A percentile compares a stretch with the other conserved stretches of the same genome.
These are phyloP conservation scores for Cranoglanis bouderius DNA, from an alignment of 2,113 vertebrate species.

Conservation along the genomic window DNA sequence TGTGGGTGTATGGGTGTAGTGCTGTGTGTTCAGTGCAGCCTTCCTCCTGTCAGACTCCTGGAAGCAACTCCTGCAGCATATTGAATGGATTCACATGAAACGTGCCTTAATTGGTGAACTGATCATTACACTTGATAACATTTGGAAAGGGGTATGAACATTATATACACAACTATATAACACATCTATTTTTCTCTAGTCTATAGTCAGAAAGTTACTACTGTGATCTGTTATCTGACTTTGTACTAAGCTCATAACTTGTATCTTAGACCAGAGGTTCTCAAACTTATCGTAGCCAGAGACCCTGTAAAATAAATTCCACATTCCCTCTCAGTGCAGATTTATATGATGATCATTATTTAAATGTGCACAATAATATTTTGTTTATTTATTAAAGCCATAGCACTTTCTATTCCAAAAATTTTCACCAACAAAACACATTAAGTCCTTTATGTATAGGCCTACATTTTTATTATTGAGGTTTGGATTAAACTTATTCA, in stretches of 20 bases:
- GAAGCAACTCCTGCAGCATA: constrained; percentile 64
- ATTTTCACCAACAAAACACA: neutral
- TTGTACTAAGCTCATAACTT: neutral
- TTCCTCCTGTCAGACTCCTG: constrained; percentile 70
- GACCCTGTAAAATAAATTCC: neutral
- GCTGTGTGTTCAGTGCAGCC: constrained; percentile 72
- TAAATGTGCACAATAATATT: constrained; percentile 6
- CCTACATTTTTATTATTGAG: neutral
- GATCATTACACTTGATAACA: neutral
- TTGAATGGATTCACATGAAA: constrained; percentile 69
- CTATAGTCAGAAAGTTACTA: neutral
- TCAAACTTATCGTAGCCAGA: neutral
- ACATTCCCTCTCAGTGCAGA: neutral
- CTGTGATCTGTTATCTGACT: neutral
- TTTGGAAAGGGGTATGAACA: constrained; percentile 32
- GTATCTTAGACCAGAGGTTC: neutral
- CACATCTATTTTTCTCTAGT: no score
- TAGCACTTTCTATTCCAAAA: neutral
- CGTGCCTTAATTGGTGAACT: constrained; percentile 62
- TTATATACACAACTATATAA: no score
- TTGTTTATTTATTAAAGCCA: neutral
- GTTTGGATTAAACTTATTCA: neutral
- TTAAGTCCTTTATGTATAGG: neutral
- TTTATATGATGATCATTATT: neutral
- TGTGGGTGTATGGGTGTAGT: constrained; percentile 60